Conservation (phyloP, 2,888 invertebrate genomes). For the Cosmorhoe ocellata region DNA sequence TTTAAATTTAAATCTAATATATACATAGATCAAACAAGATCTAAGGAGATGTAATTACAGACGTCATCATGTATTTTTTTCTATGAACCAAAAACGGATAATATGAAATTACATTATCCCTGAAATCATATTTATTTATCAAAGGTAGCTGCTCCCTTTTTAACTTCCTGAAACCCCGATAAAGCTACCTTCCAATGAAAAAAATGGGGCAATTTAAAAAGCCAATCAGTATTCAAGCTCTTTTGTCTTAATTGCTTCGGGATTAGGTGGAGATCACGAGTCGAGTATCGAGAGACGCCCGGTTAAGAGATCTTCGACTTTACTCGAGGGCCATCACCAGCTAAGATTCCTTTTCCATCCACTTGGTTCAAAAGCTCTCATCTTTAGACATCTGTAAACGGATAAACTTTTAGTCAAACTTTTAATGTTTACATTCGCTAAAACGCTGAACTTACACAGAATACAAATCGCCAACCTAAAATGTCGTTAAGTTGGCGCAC, state of each 20-base stretch:
- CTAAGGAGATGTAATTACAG: no score
- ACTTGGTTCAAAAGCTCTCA: slow-evolving; percentile 42
- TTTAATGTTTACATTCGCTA: not conserved
- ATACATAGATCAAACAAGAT: no score
- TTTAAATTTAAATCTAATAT: no score
- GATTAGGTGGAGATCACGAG: slow-evolving; percentile 37
- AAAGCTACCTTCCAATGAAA: not conserved
- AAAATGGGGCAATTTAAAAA: slow-evolving; percentile 13
- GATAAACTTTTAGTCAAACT: slow-evolving; percentile 13
- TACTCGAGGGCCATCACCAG: slow-evolving; percentile 45
- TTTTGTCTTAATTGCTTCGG: slow-evolving; percentile 33
- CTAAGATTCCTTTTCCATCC: slow-evolving; percentile 41
- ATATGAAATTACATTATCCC: no score
- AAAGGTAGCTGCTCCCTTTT: no score
- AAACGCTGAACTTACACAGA: slow-evolving; percentile 17
- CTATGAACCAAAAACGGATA: no score
- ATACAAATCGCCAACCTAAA: slow-evolving; percentile 27
- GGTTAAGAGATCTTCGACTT: slow-evolving; percentile 36
- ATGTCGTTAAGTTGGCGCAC: slow-evolving; percentile 8
- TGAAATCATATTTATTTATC: no score
- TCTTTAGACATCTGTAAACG: slow-evolving; percentile 39
- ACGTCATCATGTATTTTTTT: no score
- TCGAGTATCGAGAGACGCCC: slow-evolving; percentile 26
- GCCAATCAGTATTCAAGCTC: slow-evolving; percentile 27
- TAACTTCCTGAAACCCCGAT: no score